Base-by-base conservation (phyloP, 2,888 invertebrate species). In the Dysmachus trigonus region DNA sequence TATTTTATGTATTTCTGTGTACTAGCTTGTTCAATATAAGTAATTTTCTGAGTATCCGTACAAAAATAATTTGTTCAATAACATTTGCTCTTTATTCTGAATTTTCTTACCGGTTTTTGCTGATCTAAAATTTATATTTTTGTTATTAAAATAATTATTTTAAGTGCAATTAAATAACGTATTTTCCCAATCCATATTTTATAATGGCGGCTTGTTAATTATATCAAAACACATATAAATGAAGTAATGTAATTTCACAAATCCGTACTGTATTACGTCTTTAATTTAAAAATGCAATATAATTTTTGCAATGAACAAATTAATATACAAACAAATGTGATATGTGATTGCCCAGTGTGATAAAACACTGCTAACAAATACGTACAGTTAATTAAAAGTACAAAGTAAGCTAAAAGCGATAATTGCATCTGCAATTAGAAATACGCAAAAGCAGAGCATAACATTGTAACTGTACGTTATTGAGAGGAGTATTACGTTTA, bases 321-420 rank as follows among this genome's bases (percentile, higher is more conserved):
- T 51, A 41, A 47, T 47, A 8, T 62, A 62, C 3, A 13, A 18
- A 10, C 22, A 22, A 62, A 47, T n/a, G 47, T 62, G 62, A 38
- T 22, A 35, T 77, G 77, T 77, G 77, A 51, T 77, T 77, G 77
- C 77, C 41, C 27, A 31, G 41, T 77, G 27, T 41, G 47, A 47
- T 77, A 47, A 77, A 33, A 31, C 31, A 77, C 27, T 77, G 35
- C 76, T 76, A 22, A 41, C 30, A 47, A 77, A n/a, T 27, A 13
- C 77, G 77, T 77, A 47, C 77, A 77, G 77, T 77, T 77, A 77
- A 27, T 77, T 18, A 27, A 18, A 53, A 82, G 81, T 82, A 82
- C 81, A 82, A 82, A 82, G 10, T 62, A 41, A 62, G n/a, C 35
- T 79, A 41, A 47, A 51, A 30, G 81, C 81, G 53, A 62, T 82